phyloP scores from a whole-genome alignment of 2,888 invertebrate genomes.

The Cantharis nigra region DNA sequence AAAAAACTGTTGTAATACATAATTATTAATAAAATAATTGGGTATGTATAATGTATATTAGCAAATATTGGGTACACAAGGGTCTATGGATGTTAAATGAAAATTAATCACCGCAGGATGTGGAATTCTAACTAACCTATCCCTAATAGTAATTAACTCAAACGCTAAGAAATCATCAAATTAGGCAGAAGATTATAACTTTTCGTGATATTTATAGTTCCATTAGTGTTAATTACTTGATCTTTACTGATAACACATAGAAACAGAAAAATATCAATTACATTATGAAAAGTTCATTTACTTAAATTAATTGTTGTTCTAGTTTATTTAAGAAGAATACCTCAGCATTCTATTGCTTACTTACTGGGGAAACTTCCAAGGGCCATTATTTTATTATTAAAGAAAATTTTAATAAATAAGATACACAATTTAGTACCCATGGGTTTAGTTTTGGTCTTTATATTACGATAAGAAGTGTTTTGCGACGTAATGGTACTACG shows the following conservation, averaged over 20 bases:
- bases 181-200: not conserved
- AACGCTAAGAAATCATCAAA: constrained; percentile 13
- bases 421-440: not conserved
- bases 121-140: constrained; percentile 8
- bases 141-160: constrained; percentile 9
- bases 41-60: constrained; percentile 4
- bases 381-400: not conserved
- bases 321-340: not conserved
- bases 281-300: not conserved
- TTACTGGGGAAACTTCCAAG: not conserved
- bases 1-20: not conserved
- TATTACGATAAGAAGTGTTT: not conserved
- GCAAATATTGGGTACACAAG: not conserved
- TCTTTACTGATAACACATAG: not conserved
- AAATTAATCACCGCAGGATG: constrained; percentile 13
- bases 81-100: constrained; percentile 9
- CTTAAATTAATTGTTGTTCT: not conserved
- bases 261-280: not conserved
- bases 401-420: not conserved
- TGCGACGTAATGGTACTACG: not conserved
- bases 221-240: not conserved
- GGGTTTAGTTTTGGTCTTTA: not conserved
- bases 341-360: not conserved
- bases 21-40: not conserved
- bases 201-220: not conserved